These are phyloP conservation scores for Malachius bipustulatus DNA, from an alignment of 2,888 invertebrate genomes.

Conservation along the genomic window DNA sequence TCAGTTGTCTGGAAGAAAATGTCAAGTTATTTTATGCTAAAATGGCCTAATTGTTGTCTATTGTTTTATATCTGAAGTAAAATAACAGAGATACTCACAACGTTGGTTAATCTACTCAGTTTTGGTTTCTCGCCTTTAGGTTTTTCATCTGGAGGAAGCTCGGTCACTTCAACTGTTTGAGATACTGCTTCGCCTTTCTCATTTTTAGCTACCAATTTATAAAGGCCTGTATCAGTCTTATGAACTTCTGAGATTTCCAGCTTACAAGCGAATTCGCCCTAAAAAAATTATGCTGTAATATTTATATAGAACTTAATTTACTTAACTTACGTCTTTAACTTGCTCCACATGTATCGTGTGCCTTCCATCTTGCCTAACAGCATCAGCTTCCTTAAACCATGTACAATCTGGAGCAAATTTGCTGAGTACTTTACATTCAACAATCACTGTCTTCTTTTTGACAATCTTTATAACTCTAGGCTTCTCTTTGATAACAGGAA, in stretches of 20 bases:
- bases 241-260: constrained; percentile 79
- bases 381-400: constrained; percentile 81
- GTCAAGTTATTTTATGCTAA: constrained; percentile 2
- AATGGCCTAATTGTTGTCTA: not conserved
- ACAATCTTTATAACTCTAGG: constrained; percentile 84
- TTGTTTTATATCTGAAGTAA: constrained; percentile 7
- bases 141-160: constrained; percentile 64
- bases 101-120: constrained; percentile 62
- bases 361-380: constrained; percentile 63
- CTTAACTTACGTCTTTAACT: constrained; percentile 55
- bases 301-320: not conserved
- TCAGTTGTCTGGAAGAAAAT: constrained; percentile 44
- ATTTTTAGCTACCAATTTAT: constrained; percentile 83
- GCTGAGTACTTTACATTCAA: constrained; percentile 88
- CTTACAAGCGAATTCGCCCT: constrained; percentile 84
- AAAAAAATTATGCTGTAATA: constrained; percentile 16
- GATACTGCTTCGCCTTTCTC: constrained; percentile 88
- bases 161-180: constrained; percentile 75
- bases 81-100: constrained; percentile 43
- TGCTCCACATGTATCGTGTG: constrained; percentile 68
- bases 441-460: constrained; percentile 83
- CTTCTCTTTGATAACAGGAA: constrained; percentile 87
- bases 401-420: constrained; percentile 87
- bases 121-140: constrained; percentile 71
- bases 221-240: constrained; percentile 72